phyloP scores from a whole-genome alignment of 2,113 vertebrate species.

The Platichthys flesus region DNA sequence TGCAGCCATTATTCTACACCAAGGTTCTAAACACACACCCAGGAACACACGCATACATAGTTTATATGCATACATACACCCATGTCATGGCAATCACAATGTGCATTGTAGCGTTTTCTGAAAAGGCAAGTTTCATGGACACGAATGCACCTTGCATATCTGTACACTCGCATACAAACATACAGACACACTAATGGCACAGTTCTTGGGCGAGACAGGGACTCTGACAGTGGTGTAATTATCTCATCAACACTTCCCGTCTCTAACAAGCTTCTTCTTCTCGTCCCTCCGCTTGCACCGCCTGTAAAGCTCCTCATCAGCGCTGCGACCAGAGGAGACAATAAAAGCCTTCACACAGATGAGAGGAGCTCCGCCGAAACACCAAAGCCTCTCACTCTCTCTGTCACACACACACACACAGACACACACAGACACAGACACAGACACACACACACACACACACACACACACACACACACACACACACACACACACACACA shows the following conservation, averaged over 20 bases:
- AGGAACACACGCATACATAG: constrained; percentile 15
- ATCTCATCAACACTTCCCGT: constrained; percentile 75
- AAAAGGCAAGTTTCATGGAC: neutral
- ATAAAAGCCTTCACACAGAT: constrained; percentile 66
- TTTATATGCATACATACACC: neutral
- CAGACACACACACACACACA: constrained; percentile 18
- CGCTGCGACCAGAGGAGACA: constrained; percentile 40
- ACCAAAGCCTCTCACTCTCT: constrained; percentile 1
- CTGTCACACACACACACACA: constrained; percentile 1
- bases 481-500: constrained; percentile 16
- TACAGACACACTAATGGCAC: constrained; percentile 26
- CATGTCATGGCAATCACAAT: constrained; percentile 15
- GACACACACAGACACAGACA: constrained; percentile 18
- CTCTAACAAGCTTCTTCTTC: constrained; percentile 68
- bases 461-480: constrained; percentile 16
- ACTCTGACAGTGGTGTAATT: constrained; percentile 73
- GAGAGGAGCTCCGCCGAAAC: constrained; percentile 50
- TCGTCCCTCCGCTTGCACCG: constrained; percentile 15
- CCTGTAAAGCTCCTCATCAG: constrained; percentile 55
- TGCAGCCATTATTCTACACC: constrained; percentile 47
- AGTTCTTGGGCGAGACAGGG: constrained; percentile 50
- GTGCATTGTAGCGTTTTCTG: constrained; percentile 18
- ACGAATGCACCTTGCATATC: neutral
- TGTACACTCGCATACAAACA: neutral
- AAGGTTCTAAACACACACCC: constrained; percentile 13